Conservation (phyloP, 1,140 invertebrate genomes). For the Caenorhabditis briggsae region DNA sequence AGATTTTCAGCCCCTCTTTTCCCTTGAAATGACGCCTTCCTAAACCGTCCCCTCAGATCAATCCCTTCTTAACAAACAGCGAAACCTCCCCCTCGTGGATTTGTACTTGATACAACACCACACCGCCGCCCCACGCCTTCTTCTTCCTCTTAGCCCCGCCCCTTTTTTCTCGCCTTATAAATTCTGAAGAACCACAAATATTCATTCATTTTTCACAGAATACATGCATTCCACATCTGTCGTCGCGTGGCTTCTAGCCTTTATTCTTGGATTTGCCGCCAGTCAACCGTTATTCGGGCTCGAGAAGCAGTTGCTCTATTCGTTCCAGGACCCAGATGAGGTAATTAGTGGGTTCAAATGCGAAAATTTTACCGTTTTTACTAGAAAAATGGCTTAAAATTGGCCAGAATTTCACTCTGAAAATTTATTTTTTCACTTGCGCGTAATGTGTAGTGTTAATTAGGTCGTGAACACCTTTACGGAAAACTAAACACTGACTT, state of each 20-base stretch:
- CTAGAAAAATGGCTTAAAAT: no score
- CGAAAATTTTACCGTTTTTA: neutral
- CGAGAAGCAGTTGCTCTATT: slow-evolving; percentile 48
- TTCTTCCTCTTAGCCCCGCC: no score
- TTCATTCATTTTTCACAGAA: neutral
- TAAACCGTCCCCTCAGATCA: neutral
- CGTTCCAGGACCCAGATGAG: slow-evolving; percentile 52
- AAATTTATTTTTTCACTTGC: neutral
- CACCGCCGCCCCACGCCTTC: neutral
- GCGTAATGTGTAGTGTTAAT: neutral
- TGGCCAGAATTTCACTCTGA: no score
- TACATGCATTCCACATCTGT: slow-evolving; percentile 15
- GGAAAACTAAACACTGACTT: no score
- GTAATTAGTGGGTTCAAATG: neutral
- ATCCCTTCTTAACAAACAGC: neutral
- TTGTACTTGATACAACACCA: no score
- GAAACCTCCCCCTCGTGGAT: neutral
- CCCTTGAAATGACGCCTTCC: neutral
- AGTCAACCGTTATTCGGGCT: slow-evolving; percentile 47
- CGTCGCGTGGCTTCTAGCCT: neutral
- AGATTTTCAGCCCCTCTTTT: no score
- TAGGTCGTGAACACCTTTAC: no score
- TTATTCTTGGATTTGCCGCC: slow-evolving; percentile 28
- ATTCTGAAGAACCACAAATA: neutral
- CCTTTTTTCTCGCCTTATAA: neutral